phyloP scores from a whole-genome alignment of 2,797 vertebrate species.

The Syncerus caffer region DNA sequence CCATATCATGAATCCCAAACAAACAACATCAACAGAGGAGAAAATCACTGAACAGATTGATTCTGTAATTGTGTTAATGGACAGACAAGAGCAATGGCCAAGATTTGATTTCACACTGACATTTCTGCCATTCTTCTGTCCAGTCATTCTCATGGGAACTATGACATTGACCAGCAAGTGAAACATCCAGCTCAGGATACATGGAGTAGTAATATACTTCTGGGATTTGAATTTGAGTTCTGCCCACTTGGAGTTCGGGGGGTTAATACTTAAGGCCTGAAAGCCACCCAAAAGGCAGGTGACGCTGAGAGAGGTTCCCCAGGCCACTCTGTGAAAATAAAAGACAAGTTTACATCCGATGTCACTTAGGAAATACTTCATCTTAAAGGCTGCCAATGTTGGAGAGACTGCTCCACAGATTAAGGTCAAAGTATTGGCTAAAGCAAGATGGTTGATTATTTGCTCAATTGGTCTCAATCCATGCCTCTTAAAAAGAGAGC shows the following conservation, averaged over 20 bases:
- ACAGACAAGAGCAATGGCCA: background rate
- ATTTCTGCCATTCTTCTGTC: background rate
- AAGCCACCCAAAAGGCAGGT: background rate
- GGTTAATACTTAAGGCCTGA: background rate
- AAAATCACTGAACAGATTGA: background rate
- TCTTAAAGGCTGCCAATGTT: background rate
- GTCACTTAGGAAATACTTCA: background rate
- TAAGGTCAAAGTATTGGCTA: conserved; percentile 1
- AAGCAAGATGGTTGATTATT: background rate
- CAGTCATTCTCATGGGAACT: background rate
- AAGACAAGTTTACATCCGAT: background rate
- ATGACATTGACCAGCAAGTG: conserved; percentile 7
- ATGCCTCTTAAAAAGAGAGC: background rate
- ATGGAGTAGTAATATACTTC: background rate
- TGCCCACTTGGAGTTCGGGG: background rate
- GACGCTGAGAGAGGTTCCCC: background rate
- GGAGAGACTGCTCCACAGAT: background rate
- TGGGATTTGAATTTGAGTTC: background rate
- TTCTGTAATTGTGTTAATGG: background rate
- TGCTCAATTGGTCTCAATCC: background rate
- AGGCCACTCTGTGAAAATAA: background rate
- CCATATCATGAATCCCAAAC: background rate
- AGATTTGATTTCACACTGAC: background rate
- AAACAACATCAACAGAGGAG: background rate
- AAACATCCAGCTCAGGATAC: conserved; percentile 12